Base-by-base conservation (phyloP, 1,140 invertebrate genomes). In the Drosophila kanapiae region DNA sequence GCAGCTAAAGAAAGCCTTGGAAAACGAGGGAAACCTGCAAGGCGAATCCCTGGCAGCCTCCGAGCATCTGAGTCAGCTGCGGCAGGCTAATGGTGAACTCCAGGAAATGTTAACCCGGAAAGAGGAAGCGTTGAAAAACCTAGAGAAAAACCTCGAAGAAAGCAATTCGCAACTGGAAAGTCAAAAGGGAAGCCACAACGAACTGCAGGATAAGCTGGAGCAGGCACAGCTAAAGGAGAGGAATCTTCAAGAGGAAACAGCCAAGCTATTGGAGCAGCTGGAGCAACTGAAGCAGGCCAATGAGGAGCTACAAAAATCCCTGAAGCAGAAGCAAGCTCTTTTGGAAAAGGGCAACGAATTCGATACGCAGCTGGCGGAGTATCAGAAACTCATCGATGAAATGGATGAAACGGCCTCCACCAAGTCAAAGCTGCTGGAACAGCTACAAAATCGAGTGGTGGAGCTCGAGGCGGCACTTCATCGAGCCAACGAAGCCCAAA, bases 331-430 rank as follows among this genome's bases (percentile, higher is more conserved):
- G 11, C 54, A 82, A 23, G 6, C 54, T 8, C 59, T 74, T 10
- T 48, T 81, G 16, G 71, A 76, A 13, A 76, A 85, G 53, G 79
- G 78, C 43, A 80, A 83, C 37, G 91, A 91, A 4, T 76, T 83
- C 13, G 78, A 83, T 31, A 59, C 61, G 0, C 79, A 78, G 29
- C 51, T 92, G 11, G 59, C 43, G 0, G 91, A 92, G 23, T 92
- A 92, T 40, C 76, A 92, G 51, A 86, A 86, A 33, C 80, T 92
- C 37, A 81, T 92, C 23, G 91, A 92, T 57, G 91, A 92, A 68
- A 91, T 92, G 91, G 91, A 91, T 45, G 86, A 92, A 0, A 35
- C 75, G 6, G 45, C 74, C 9, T 70, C 53, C 5, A 63, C 40
- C 0, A 92, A 85, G 45, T 47, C 70, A 2, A 29, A 16, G 14